Evolutionary conservation across 2,888 invertebrate genomes (phyloP), one percentile per base, ranked within the genome.

Genomic region (Apoda limacodes): DNA sequence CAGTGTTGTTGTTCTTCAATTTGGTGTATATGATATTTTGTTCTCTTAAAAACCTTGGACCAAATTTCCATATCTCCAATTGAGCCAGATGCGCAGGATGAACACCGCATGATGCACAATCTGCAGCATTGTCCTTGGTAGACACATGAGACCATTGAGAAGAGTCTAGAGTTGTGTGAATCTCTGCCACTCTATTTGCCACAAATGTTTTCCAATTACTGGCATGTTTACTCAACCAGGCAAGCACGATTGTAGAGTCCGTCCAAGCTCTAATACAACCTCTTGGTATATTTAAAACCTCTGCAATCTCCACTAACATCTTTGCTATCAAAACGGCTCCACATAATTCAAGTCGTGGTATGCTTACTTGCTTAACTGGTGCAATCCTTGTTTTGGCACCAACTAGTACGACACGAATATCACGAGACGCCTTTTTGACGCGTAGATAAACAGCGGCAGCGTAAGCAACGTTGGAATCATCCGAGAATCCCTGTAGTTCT

Each of bases 61-160:
- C 48, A 9, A 25, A 6, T 2, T 13, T 12, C 48, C 48, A 45
- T 12, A 43, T 13, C 4, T 32, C 17, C 9, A 23, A 9, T 1
- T 28, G 9, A 4, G 13, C 5, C 2, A 39, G 30, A 7, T 36
- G 38, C 14, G 9, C 14, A 3, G 42, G 37, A 7, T 7, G 7
- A 7, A 43, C 5, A 6, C 52, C 49, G 10, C 52, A 33, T 9
- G 54, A 50, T 1, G 51, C 50, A 19, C 34, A 39, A 32, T 56
- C 53, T 1, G 50, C 51, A 2, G 51, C 50, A 28, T 53, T 55
- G 3, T 49, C 25, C 3, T 14, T 22, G 0, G 46, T 36, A 9
- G 23, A 5, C 1, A 51, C 40, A 39, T 9, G 25, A 7, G 2
- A 50, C 28, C 28, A 28, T 9, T 22, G 20, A 22, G 13, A 7